Base-by-base conservation (phyloP, 1,140 invertebrate species). In the Cheumatopsyche charites region DNA sequence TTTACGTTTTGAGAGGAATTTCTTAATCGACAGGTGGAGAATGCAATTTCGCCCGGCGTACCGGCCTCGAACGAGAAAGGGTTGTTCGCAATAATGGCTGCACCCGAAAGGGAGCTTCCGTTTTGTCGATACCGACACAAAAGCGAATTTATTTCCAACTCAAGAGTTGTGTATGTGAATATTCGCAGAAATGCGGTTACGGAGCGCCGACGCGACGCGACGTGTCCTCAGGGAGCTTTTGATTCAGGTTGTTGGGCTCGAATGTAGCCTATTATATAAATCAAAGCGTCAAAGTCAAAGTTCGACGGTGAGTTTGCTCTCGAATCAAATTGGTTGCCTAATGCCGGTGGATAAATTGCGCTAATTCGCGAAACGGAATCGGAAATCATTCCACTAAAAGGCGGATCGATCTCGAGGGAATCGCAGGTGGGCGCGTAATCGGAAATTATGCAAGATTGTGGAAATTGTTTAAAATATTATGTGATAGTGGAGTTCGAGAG, bases 21-120 rank as follows among this genome's bases (percentile, higher is more conserved):
- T 58, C 55, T 58, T 58, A 58, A 58, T 58, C 55, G 55, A 58
- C 55, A 58, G 55, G 55, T 58, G 55, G 55, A 25, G 55, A 58
- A 58, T 58, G 55, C 55, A 58, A 58, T 58, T 58, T 58, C 55
- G 55, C 55, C 21, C 7, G 19, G 12, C 21, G 55, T 12, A 13
- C 55, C 21, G 55, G 55, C 17, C 55, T 58, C 55, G 55, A 58
- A 58, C 25, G 25, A 58, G 55, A 58, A 58, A 58, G 25, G 55
- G 55, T 19, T 58, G 23, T 19, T 5, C 19, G 21, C 55, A 58
- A 58, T 58, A 58, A 58, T 58, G 23, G 55, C 23, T 58, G 55
- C 55, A 58, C 55, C 23, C 23, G 19, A 26, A 25, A 58, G 23
- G 23, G 55, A 23, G 25, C 25, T 25, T 58, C 23, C 55, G 21